A percentile compares a stretch with the other conserved stretches of the same genome.
Evolutionary conservation across 2,888 invertebrate genomes (phyloP).

Genomic region (Drosophila rellima): DNA sequence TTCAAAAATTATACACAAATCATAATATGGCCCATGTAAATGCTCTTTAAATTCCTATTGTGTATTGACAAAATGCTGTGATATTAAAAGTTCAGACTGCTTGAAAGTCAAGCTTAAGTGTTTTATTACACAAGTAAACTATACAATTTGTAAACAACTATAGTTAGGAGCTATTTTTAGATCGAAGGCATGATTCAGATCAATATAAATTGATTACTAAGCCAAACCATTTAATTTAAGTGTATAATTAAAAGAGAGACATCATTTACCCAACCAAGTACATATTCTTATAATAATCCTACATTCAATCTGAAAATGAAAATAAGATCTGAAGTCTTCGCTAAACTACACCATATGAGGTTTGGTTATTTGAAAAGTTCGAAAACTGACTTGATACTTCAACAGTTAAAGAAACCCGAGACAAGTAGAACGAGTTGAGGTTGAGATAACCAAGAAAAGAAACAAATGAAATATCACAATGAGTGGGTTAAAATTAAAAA

Average conservation of each 20-base stretch:
- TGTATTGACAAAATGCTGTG: slow-evolving; percentile 1
- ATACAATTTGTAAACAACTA: neutral
- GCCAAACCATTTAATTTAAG: neutral
- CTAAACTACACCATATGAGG: neutral
- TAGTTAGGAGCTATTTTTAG: neutral
- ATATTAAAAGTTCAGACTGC: neutral
- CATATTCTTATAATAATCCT: neutral
- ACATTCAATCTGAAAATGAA: neutral
- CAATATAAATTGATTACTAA: neutral
- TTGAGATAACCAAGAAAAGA: neutral
- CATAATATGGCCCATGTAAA: no score
- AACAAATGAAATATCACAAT: neutral
- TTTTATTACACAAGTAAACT: slow-evolving; percentile 5
- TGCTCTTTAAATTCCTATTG: neutral
- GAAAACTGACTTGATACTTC: neutral
- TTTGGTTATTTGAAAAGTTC: neutral
- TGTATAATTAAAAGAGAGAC: neutral
- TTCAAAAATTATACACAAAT: no score
- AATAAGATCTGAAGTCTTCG: neutral
- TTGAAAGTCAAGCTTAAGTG: slow-evolving; percentile 8
- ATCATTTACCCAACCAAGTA: neutral
- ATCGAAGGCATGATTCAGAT: slow-evolving; percentile 7
- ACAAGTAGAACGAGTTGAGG: neutral
- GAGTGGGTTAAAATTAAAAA: neutral
- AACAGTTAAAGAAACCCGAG: slow-evolving; percentile 1